Percentiles rank a stretch among this genome's conserved stretches.
Conservation (phyloP, 1,140 invertebrate species). For the Pachypeltis micranthus region DNA sequence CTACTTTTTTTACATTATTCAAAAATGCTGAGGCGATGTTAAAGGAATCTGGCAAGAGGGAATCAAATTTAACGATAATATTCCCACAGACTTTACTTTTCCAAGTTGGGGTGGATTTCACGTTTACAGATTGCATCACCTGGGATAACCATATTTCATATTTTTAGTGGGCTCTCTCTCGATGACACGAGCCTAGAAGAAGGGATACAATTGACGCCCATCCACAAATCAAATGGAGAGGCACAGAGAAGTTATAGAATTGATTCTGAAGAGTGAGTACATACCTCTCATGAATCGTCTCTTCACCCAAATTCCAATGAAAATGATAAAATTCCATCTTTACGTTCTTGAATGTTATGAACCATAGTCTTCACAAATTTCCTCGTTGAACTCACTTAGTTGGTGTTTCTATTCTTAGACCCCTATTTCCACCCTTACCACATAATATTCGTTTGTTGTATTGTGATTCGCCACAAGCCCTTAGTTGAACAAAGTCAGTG, state of each 20-base stretch:
- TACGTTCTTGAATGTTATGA: neutral
- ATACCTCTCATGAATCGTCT: neutral
- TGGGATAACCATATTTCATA: neutral
- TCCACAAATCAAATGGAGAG: conserved; percentile 52
- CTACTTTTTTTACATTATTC: too few species aligned
- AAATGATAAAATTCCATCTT: too few species aligned
- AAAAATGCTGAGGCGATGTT: too few species aligned
- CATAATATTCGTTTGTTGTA: neutral
- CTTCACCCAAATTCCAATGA: neutral
- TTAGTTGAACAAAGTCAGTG: neutral
- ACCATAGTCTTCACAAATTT: neutral
- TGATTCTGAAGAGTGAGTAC: neutral
- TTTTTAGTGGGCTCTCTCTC: conserved; percentile 27
- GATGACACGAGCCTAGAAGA: conserved; percentile 40
- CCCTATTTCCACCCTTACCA: neutral
- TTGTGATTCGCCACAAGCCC: neutral
- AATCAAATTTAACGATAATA: too few species aligned
- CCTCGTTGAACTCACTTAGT: neutral
- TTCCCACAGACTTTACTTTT: too few species aligned
- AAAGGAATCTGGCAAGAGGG: too few species aligned
- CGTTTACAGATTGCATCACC: neutral
- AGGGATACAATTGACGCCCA: conserved; percentile 55
- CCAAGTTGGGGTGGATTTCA: too few species aligned
- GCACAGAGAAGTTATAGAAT: conserved; percentile 43
- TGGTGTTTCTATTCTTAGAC: neutral